Evolutionary conservation across 2,888 invertebrate species (phyloP).

Genomic region (Lithosia quadra): DNA sequence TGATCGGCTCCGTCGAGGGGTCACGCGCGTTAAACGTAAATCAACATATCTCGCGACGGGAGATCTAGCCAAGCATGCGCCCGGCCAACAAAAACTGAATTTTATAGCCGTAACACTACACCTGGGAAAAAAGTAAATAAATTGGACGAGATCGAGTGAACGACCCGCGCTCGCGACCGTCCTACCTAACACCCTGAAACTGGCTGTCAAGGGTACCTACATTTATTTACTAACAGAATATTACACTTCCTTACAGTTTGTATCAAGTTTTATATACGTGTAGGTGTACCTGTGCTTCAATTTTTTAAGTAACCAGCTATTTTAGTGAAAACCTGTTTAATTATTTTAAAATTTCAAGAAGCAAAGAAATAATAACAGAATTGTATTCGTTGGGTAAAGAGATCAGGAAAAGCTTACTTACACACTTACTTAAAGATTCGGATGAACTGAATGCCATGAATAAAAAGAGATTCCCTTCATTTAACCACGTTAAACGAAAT

Average conservation of each 20-base stretch:
- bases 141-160: constrained; percentile 78
- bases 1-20: constrained; percentile 84
- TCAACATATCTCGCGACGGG: constrained; percentile 87
- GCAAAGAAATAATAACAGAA: background rate
- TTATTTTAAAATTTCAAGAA: background rate
- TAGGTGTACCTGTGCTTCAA: background rate
- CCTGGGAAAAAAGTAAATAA: constrained; percentile 82
- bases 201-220: constrained; percentile 49
- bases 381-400: no score
- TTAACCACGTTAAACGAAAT: no score
- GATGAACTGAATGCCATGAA: background rate
- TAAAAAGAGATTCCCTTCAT: background rate
- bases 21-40: constrained; percentile 87
- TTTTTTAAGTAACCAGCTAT: background rate
- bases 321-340: background rate
- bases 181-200: constrained; percentile 59
- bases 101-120: constrained; percentile 85
- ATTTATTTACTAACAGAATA: constrained; percentile 45
- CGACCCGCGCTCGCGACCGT: constrained; percentile 65
- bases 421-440: background rate
- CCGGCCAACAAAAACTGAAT: constrained; percentile 83
- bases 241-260: constrained; percentile 18
- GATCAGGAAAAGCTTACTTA: background rate
- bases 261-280: background rate
- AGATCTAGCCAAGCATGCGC: constrained; percentile 82